These are phyloP conservation scores for Drosophila elegans DNA, from an alignment of 1,140 invertebrate genomes.

Conservation along the genomic window DNA sequence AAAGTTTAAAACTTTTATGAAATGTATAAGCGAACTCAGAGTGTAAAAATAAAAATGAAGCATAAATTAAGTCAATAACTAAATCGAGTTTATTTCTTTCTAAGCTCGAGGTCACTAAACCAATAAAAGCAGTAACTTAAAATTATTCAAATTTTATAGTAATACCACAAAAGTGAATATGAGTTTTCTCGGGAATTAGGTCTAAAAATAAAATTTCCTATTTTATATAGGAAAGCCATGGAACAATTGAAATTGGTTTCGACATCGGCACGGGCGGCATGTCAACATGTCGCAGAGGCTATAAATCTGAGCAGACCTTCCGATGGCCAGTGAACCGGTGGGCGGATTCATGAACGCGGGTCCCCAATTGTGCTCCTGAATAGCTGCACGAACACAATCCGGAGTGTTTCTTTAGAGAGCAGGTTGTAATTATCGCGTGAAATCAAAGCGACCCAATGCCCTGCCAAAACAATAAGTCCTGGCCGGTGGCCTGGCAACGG, in stretches of 20 bases:
- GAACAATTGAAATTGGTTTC: slow-evolving; percentile 59
- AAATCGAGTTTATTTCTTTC: no score
- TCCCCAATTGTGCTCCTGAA: slow-evolving; percentile 19
- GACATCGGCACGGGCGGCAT: slow-evolving; percentile 50
- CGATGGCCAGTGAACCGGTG: slow-evolving; percentile 37
- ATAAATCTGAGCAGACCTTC: slow-evolving; percentile 67
- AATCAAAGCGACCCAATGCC: slow-evolving; percentile 64
- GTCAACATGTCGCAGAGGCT: slow-evolving; percentile 73
- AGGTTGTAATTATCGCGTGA: slow-evolving; percentile 75
- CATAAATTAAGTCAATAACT: no score
- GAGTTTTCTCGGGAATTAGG: not conserved
- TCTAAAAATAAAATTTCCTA: not conserved
- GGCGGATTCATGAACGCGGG: not conserved
- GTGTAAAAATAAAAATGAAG: no score
- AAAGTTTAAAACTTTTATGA: no score
- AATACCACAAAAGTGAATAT: no score
- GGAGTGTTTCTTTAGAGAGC: slow-evolving; percentile 47
- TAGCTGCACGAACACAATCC: slow-evolving; percentile 63
- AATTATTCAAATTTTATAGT: not conserved
- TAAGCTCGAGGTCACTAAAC: not conserved
- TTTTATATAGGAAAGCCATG: slow-evolving; percentile 40
- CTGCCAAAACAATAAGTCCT: slow-evolving; percentile 44
- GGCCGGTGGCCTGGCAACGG: slow-evolving; percentile 39
- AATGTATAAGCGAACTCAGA: no score
- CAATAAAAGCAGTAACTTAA: not conserved